Evolutionary conservation across 2,797 vertebrate genomes (phyloP).

Genomic region (Cottoperca gobio): DNA sequence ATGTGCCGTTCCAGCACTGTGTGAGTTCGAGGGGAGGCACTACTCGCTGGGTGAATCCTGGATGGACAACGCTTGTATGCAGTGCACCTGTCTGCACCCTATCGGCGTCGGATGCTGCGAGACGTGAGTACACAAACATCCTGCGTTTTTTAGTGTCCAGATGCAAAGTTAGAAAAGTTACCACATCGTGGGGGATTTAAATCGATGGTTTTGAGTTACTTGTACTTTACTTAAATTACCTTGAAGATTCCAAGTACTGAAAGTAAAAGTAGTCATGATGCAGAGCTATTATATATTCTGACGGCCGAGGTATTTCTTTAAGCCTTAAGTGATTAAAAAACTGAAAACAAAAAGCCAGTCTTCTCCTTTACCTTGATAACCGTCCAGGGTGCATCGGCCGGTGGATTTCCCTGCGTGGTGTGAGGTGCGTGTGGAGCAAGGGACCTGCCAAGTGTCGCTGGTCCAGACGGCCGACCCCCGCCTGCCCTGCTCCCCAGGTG

Average conservation of each 20-base stretch:
- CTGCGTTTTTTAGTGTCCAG: conserved; percentile 40
- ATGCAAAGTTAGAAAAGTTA: background rate
- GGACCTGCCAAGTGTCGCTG: conserved; percentile 90
- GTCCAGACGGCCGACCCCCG: conserved; percentile 90
- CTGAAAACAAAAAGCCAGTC: background rate
- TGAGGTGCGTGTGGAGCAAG: conserved; percentile 87
- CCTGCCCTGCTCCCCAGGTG: conserved; percentile 86
- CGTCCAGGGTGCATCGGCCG: conserved; percentile 89
- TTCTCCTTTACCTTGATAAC: background rate
- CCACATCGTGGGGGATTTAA: background rate
- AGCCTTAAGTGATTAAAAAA: background rate
- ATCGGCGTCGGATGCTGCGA: conserved; percentile 95
- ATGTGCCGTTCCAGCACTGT: conserved; percentile 82
- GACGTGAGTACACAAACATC: conserved; percentile 84
- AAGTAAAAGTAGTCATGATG: background rate
- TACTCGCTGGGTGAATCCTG: conserved; percentile 91
- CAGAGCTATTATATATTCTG: background rate
- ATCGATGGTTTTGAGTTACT: background rate
- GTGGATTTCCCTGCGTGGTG: conserved; percentile 94
- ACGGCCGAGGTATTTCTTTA: too few relatives aligned
- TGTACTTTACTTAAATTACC: too few relatives aligned
- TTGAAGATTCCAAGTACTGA: too few relatives aligned
- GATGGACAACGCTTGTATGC: conserved; percentile 91
- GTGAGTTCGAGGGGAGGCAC: conserved; percentile 86
- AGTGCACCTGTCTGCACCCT: conserved; percentile 95